Conservation (phyloP, 37 sponge, comb jelly and placozoan genomes). For the Amphimedon queenslandica region DNA sequence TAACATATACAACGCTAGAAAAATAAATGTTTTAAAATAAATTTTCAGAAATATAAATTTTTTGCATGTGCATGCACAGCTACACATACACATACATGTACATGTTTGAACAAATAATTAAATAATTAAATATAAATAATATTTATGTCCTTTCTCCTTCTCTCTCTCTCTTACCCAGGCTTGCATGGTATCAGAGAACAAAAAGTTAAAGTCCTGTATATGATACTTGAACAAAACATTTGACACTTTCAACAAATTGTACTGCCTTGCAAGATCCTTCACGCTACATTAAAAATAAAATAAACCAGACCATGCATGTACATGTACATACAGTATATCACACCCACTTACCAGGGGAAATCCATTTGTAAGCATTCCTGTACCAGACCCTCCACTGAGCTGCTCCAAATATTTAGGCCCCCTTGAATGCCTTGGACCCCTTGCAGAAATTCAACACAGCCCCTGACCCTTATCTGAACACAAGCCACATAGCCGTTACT, state of each 20-base stretch:
- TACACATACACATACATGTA: constrained; percentile 9
- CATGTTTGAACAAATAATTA: constrained; percentile 6
- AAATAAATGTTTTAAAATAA: constrained; percentile 4
- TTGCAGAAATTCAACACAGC: constrained; percentile 39
- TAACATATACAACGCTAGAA: not conserved
- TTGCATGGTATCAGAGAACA: constrained; percentile 18
- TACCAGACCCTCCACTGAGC: constrained; percentile 49
- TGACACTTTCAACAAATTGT: constrained; percentile 44
- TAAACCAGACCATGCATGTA: not conserved
- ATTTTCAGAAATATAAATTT: not conserved
- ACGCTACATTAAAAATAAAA: not conserved
- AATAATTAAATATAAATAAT: not conserved
- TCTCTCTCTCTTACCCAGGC: constrained; percentile 26
- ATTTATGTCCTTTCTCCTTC: not conserved
- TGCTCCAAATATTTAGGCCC: too few species aligned
- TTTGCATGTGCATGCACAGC: constrained; percentile 4
- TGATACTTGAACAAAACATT: constrained; percentile 50
- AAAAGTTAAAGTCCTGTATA: constrained; percentile 40
- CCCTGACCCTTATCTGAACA: constrained; percentile 42
- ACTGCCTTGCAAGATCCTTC: constrained; percentile 37
- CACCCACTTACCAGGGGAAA: constrained; percentile 17
- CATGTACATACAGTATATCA: not conserved
- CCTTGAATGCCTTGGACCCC: too few species aligned
- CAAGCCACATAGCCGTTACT: too few species aligned
- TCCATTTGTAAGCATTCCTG: constrained; percentile 21